phyloP scores from a whole-genome alignment of 2,797 vertebrate species.

The Muscicapa comitata region DNA sequence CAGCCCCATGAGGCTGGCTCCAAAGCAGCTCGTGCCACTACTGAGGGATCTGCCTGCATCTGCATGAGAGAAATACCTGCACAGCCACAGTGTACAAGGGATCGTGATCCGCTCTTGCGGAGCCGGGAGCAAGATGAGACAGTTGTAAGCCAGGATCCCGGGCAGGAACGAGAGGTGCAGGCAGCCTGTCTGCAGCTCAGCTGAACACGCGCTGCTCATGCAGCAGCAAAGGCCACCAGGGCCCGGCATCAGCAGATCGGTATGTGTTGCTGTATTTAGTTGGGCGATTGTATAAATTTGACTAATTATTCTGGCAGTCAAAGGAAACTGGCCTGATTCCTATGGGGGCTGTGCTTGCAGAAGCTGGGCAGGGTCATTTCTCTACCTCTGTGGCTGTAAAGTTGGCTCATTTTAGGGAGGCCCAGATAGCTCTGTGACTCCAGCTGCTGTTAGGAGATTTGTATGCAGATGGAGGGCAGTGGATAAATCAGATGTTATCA shows the following conservation, averaged over 20 bases:
- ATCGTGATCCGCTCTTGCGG: fast-evolving
- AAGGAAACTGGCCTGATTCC: not conserved
- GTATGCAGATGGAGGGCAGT: conserved; percentile 32
- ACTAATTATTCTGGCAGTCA: conserved; percentile 4
- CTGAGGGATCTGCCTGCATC: not conserved
- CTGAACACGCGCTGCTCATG: not conserved
- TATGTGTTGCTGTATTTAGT: conserved; percentile 15
- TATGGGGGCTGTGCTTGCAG: not conserved
- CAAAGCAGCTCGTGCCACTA: fast-evolving
- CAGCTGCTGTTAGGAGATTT: conserved; percentile 13
- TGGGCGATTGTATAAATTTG: conserved; percentile 11
- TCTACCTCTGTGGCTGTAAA: not conserved
- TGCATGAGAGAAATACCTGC: not conserved
- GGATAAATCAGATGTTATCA: not conserved
- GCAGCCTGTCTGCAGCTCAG: not conserved
- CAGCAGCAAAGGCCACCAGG: not conserved
- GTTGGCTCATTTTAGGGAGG: conserved; percentile 4
- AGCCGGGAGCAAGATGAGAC: fast-evolving
- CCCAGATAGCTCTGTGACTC: conserved; percentile 6
- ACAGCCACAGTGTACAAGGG: not conserved
- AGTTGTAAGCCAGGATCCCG: fast-evolving
- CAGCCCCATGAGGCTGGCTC: not conserved
- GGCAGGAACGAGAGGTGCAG: not conserved
- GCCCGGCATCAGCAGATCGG: conserved; percentile 11
- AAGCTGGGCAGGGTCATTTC: not conserved